Conservation (phyloP, 2,797 vertebrate genomes). For the Champsocephalus gunnari region DNA sequence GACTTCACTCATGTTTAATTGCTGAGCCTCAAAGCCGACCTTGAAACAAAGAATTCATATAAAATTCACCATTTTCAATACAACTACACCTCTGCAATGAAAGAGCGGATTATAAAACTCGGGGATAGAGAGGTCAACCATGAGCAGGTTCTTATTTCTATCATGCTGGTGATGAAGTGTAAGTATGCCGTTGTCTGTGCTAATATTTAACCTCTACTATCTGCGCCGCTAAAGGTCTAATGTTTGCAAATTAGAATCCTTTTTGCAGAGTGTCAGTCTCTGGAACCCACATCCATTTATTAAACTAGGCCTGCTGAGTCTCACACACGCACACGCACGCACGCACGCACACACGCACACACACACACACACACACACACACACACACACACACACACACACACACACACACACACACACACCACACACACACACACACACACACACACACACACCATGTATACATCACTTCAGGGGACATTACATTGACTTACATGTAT, state of each 20-base stretch:
- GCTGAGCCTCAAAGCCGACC: slow-evolving; percentile 51
- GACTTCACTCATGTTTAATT: slow-evolving; percentile 45
- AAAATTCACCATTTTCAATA: slow-evolving; percentile 24
- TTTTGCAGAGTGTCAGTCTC: slow-evolving; percentile 42
- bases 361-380: slow-evolving; percentile 13
- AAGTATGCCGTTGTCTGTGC: not conserved
- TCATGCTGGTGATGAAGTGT: slow-evolving; percentile 11
- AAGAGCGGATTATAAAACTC: slow-evolving; percentile 29
- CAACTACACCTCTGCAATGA: not conserved
- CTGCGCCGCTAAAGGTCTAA: slow-evolving; percentile 17
- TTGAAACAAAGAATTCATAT: slow-evolving; percentile 49
- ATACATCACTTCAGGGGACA: too few relatives aligned
- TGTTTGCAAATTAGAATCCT: slow-evolving; percentile 31
- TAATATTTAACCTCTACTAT: slow-evolving; percentile 47
- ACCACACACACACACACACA: slow-evolving; percentile 21
- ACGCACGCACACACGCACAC: slow-evolving; percentile 2
- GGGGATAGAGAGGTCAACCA: slow-evolving; percentile 23
- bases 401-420: not conserved
- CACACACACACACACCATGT: too few relatives aligned
- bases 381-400: too few relatives aligned
- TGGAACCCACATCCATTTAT: slow-evolving; percentile 53
- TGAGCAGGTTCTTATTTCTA: not conserved
- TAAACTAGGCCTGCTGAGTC: slow-evolving; percentile 52
- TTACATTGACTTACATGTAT: too few relatives aligned
- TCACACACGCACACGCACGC: slow-evolving; percentile 6